These are phyloP conservation scores for Willisornis vidua DNA, from an alignment of 2,113 vertebrate species.

Conservation along the genomic window DNA sequence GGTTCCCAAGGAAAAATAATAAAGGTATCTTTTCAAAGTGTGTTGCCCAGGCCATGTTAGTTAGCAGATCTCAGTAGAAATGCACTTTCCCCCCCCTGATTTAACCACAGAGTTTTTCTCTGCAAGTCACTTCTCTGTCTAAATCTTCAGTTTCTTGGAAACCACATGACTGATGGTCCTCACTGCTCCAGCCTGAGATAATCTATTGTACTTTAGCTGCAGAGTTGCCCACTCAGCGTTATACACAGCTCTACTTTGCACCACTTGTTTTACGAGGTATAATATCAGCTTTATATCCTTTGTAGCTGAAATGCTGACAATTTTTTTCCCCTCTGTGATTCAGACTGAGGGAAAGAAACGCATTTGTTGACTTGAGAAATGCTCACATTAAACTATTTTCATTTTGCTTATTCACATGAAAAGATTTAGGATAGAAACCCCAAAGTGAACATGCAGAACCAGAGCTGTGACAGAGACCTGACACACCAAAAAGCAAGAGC, in stretches of 20 bases:
- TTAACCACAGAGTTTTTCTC: not conserved
- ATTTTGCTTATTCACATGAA: not conserved
- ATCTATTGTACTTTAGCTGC: conserved; percentile 41
- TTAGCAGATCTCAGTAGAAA: not conserved
- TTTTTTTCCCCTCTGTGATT: conserved; percentile 17
- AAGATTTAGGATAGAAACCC: not conserved
- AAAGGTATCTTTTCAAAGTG: not conserved
- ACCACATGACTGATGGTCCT: conserved; percentile 46
- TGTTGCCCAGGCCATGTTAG: not conserved
- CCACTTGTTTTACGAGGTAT: conserved; percentile 15
- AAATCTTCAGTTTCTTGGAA: conserved; percentile 53
- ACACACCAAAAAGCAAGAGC: not conserved
- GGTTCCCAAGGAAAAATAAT: not conserved
- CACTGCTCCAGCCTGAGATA: not conserved
- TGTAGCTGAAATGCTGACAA: not conserved
- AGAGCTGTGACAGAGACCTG: not conserved
- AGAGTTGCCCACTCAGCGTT: conserved; percentile 56
- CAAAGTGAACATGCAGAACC: fast-evolving
- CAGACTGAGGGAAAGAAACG: not conserved
- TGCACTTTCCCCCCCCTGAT: not conserved
- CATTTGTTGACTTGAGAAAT: conserved; percentile 8
- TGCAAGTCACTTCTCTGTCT: conserved; percentile 15
- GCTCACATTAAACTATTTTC: not conserved
- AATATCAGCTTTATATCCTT: not conserved
- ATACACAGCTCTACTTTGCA: not conserved